Evolutionary conservation across 64 coral and sea anemone genomes (phyloP), one percentile per base, ranked within the genome.

Genomic region (Montipora sp.): DNA sequence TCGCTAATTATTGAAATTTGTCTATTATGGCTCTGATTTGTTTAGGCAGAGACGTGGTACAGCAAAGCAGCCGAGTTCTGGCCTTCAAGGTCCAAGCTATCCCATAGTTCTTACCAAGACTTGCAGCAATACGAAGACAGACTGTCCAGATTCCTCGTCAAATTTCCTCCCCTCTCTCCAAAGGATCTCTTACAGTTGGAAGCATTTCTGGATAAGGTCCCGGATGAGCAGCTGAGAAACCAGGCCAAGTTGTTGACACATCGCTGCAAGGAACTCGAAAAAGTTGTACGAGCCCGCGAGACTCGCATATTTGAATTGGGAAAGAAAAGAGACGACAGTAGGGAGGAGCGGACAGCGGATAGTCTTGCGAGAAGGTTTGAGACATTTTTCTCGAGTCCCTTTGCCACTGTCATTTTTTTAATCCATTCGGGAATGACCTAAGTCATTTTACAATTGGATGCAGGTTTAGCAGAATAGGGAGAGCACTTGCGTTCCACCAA

Each of bases 11-110:
- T 0, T 57, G 11, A 4, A 57, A 6, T 57, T 57, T 57, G 53
- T 57, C 11, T 57, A 57, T 57, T 57, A 8, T 57, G 53, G 53
- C 53, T 6, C 53, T 57, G 53, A 57, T 57, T 75, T 53, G 15
- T 20, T 4, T 16, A 98, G 96, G 96, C 96, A 59, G 93, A 98
- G 51, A 87, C 48, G 20, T 98, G 96, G 96, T 98, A 98, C 72
- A 47, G 73, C 7, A 92, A 92, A 66, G 96, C 96, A 5, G 92
- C 96, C 13, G 90, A 98, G 60, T 90, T 95, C 68, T 95, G 90
- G 87, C 87, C 83, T 13, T 77, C 87, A 45, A 58, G 13, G n/a
- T 82, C 74, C 9, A 78, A 80, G 60, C 59, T 88, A n/a, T 80
- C 89, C 55, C 94, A 90, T 8, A 68, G 70, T 48, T 96, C 84